Conservation (phyloP, 1,140 invertebrate genomes). For the Diabrotica virgifera region DNA sequence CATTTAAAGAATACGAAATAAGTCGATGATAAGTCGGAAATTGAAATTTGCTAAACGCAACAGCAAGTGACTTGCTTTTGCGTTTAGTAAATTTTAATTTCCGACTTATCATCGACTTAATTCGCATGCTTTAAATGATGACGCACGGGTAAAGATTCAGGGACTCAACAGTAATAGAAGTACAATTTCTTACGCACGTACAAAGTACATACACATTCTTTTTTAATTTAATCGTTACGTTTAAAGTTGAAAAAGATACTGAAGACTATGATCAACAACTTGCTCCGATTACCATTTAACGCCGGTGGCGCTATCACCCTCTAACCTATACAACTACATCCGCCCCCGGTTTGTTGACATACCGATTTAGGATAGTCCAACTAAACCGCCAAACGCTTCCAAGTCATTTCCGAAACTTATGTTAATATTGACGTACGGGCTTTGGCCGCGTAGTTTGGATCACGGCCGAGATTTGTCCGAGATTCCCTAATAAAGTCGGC, state of each 20-base stretch:
- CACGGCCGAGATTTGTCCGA: neutral
- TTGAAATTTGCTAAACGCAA: too few species aligned
- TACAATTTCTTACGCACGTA: too few species aligned
- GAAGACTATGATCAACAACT: neutral
- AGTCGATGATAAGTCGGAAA: too few species aligned
- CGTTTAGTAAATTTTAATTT: too few species aligned
- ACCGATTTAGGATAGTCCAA: neutral
- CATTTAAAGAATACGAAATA: too few species aligned
- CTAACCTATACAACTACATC: neutral
- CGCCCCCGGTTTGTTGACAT: neutral
- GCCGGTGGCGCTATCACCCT: too few species aligned
- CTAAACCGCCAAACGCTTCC: neutral
- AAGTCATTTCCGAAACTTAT: constrained; percentile 1
- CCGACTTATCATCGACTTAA: too few species aligned
- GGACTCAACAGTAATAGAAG: too few species aligned
- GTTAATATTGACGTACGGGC: neutral
- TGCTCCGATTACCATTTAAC: neutral
- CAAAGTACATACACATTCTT: too few species aligned
- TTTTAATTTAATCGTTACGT: neutral
- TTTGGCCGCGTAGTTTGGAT: neutral
- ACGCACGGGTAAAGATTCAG: too few species aligned
- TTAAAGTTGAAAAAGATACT: neutral
- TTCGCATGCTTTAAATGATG: too few species aligned
- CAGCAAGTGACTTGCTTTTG: too few species aligned
- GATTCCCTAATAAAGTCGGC: neutral